Conservation (phyloP, 2,113 vertebrate species). For the Zosterops japonicus region DNA sequence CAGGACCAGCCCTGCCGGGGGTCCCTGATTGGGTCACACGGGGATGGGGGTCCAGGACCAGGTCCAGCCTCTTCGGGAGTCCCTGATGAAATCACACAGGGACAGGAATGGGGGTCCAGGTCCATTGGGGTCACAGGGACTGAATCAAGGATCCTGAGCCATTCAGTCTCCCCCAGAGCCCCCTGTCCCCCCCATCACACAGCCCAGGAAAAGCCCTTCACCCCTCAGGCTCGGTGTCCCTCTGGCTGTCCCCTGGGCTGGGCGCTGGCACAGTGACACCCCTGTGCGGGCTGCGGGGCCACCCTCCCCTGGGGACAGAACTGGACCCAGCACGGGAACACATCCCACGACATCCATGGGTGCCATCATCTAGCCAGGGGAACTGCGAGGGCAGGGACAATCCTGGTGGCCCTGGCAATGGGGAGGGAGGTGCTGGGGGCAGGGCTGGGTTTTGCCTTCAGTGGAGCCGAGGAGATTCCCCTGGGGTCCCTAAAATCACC, state of each 20-base stretch:
- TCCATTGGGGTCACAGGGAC: neutral
- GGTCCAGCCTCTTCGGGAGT: neutral
- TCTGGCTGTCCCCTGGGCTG: neutral
- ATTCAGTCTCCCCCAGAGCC: neutral
- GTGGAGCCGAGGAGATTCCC: neutral
- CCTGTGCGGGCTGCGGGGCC: neutral
- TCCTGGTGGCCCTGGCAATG: neutral
- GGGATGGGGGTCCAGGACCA: neutral
- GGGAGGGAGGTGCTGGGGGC: neutral
- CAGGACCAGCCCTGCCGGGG: too few relatives aligned
- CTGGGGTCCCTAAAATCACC: accelerated
- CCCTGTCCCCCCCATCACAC: accelerated
- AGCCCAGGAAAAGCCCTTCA: neutral
- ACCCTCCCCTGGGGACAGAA: neutral
- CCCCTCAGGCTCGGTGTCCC: neutral
- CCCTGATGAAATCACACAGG: accelerated
- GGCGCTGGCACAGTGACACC: neutral
- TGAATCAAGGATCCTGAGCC: neutral
- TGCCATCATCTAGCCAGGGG: neutral
- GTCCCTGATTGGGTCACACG: too few relatives aligned
- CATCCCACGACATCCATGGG: accelerated
- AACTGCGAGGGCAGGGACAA: neutral
- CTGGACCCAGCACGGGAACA: too few relatives aligned
- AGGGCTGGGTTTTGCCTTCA: neutral
- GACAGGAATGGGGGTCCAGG: too few relatives aligned